Conservation (phyloP, 2,113 vertebrate species). For the Atlantisia rogersi region DNA sequence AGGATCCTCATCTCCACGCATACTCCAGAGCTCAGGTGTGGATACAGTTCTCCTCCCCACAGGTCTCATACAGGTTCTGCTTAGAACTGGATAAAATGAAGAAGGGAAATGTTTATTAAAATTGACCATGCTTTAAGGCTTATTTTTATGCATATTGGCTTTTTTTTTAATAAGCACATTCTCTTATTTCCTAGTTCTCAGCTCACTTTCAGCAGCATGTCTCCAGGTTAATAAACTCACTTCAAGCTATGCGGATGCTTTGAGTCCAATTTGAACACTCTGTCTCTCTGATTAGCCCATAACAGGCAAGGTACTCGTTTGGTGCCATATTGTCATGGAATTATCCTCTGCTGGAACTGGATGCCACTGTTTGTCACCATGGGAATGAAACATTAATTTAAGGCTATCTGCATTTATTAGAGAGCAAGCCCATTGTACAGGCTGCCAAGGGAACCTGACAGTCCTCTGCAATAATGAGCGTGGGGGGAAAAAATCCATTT, state of each 20-base stretch:
- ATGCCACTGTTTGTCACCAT: slow-evolving; percentile 35
- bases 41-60: neutral
- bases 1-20: neutral
- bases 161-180: neutral
- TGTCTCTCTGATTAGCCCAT: neutral
- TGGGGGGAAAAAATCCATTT: slow-evolving; percentile 26
- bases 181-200: neutral
- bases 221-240: neutral
- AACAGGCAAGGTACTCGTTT: neutral
- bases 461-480: neutral
- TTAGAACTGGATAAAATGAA: neutral
- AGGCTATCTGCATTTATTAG: slow-evolving; percentile 40
- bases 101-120: neutral
- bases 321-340: neutral
- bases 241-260: neutral
- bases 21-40: neutral
- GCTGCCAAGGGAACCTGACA: slow-evolving; percentile 53
- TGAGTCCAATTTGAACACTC: neutral
- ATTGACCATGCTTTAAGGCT: neutral
- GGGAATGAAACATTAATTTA: slow-evolving; percentile 51
- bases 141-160: neutral
- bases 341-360: neutral
- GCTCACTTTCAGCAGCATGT: neutral
- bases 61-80: neutral
- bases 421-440: slow-evolving; percentile 6